Evolutionary conservation across 2,888 invertebrate species (phyloP), one percentile per base, ranked within the genome.

Genomic region (Drosophila meridiana): DNA sequence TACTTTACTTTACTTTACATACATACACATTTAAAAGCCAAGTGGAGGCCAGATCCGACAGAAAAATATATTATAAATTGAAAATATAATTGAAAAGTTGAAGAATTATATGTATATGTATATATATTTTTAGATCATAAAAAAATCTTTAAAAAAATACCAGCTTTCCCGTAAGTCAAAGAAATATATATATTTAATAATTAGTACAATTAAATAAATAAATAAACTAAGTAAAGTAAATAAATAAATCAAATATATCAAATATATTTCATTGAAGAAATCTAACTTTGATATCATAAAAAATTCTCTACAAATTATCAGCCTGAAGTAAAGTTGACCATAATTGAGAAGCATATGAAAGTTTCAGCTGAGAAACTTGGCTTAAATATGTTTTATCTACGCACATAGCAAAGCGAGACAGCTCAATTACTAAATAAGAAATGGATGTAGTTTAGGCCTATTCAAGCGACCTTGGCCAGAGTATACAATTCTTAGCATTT

Each of bases 21-120:
- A 42, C n/a, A 40, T 1, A 30, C 55, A 58, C 64, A 64, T 59
- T 72, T 68, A 50, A 73, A 62, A 58, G 65, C 43, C 77, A 65
- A 59, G 55, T 47, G 55, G 32, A 52, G 52, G 7, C 4, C n/a
- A 9, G 9, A n/a, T 34, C 32, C 32, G 20, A 20, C n/a, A 48
- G 50, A 8, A 14, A 50, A n/a, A 32, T 11, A 11, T 52, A 20
- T 52, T 20, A 20, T 34, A 20, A 11, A 5, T 34, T 0, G 2
- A 4, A 11, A 6, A 50, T 20, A 32, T 34, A 11, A 32, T 32
- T 50, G n/a, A 8, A 50, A 50, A 50, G 48, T 50, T 4, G 9
- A 5, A 52, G 6, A 20, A 30, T 0, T 8, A 6, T 6, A 3
- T 20, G 20, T 20, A 20, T 20, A 20, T 20, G 20, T 20, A 20